phyloP scores from a whole-genome alignment of 2,113 vertebrate species.

The Gnathonemus longibarbis region DNA sequence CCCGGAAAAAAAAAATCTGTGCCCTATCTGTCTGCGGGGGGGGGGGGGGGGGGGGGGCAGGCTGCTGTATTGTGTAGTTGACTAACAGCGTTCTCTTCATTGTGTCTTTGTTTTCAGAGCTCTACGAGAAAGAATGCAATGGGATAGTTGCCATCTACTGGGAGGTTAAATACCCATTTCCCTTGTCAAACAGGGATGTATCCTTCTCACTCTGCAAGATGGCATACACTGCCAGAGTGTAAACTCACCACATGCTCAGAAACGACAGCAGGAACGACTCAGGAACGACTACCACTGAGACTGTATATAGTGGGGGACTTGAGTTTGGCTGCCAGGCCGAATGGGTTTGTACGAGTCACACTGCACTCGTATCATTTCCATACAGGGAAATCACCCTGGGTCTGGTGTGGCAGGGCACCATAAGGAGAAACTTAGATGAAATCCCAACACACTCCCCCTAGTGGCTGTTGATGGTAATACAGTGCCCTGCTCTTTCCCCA shows the following conservation, averaged over 20 bases:
- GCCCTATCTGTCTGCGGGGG: background rate
- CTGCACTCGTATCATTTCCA: background rate
- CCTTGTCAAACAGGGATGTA: constrained; percentile 88
- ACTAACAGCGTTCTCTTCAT: background rate
- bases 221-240: background rate
- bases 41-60: too few species aligned
- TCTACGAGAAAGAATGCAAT: constrained; percentile 58
- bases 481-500: background rate
- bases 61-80: background rate
- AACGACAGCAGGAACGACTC: background rate
- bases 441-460: background rate
- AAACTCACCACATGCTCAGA: background rate
- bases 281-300: background rate
- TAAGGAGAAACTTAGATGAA: background rate
- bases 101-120: constrained; percentile 42
- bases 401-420: background rate
- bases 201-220: constrained; percentile 59
- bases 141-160: constrained; percentile 75
- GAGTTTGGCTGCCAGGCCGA: background rate
- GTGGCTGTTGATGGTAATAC: background rate
- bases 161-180: constrained; percentile 88
- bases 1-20: background rate
- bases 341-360: background rate
- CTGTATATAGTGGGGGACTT: background rate
- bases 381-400: background rate